These are phyloP conservation scores for Pterois miles DNA, from an alignment of 2,797 vertebrate genomes.

Conservation along the genomic window DNA sequence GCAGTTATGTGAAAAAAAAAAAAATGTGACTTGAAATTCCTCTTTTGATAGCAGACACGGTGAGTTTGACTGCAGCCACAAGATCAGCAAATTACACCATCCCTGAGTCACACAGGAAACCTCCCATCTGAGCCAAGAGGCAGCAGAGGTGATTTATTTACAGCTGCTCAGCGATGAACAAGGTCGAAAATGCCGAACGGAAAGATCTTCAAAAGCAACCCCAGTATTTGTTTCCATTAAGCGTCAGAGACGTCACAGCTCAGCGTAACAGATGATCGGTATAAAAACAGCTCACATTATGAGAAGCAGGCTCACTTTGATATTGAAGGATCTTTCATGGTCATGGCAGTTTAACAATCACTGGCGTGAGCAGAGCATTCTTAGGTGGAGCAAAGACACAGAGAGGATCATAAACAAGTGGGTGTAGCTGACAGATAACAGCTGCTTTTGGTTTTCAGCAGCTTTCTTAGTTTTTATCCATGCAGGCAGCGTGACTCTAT, in stretches of 20 bases:
- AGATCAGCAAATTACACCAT: conserved; percentile 46
- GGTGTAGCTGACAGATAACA: neutral
- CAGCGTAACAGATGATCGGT: neutral
- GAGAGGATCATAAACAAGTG: neutral
- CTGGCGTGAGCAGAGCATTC: conserved; percentile 11
- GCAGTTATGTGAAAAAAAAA: neutral
- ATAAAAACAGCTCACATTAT: neutral
- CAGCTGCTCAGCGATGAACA: neutral
- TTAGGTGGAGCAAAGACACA: neutral
- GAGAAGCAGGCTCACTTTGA: neutral
- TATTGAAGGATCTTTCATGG: neutral
- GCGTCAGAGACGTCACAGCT: neutral
- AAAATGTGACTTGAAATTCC: conserved; percentile 1
- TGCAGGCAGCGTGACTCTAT: neutral
- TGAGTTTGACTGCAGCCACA: conserved; percentile 10
- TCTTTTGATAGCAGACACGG: conserved; percentile 9
- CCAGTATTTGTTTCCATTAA: neutral
- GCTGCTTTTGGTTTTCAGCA: conserved; percentile 18
- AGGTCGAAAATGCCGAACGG: neutral
- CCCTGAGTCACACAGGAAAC: conserved; percentile 61
- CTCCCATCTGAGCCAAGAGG: conserved; percentile 23
- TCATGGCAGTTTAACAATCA: neutral
- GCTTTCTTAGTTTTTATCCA: neutral
- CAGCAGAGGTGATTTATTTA: conserved; percentile 19
- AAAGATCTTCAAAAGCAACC: neutral